Evolutionary conservation across 2,888 invertebrate species (phyloP), one percentile per base, ranked within the genome.

Genomic region (Lepidonotus clava): DNA sequence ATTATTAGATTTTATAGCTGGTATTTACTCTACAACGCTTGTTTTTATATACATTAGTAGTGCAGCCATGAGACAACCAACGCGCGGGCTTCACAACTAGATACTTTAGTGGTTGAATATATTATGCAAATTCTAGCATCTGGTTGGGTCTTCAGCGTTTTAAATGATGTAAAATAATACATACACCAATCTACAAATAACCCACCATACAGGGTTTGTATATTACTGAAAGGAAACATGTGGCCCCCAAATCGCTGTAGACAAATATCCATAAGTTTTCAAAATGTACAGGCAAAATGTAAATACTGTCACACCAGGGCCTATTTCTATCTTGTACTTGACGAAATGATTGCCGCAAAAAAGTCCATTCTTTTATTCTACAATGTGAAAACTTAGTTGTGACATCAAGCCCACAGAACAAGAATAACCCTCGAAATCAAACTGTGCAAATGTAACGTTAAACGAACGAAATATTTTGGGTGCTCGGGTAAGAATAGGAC

Each of bases 61-160:
- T 56, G 56, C n/a, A 56, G 56, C 56, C 56, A n/a, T 56, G 56
- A 56, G 24, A 56, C 56, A 56, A 56, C 24, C 56, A 56, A n/a
- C 24, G n/a, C 56, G 14, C 56, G 24, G 24, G 14, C 14, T 14
- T 5, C 56, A n/a, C 56, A 8, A n/a, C 24, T 56, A 24, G 14
- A 24, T 56, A 56, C 56, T 56, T n/a, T n/a, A n/a, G n/a, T n/a
- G n/a, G n/a, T n/a, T n/a, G n/a, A n/a, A n/a, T n/a, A n/a, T n/a
- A n/a, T n/a, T n/a, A n/a, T n/a, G n/a, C n/a, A n/a, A n/a, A n/a
- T n/a, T n/a, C n/a, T n/a, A n/a, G n/a, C n/a, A n/a, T n/a, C n/a
- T n/a, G n/a, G n/a, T n/a, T n/a, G n/a, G n/a, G n/a, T n/a, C n/a
- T n/a, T n/a, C n/a, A n/a, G n/a, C n/a, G n/a, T n/a, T n/a, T n/a